Conservation (phyloP, 2,797 vertebrate genomes). For the Nasua narica region DNA sequence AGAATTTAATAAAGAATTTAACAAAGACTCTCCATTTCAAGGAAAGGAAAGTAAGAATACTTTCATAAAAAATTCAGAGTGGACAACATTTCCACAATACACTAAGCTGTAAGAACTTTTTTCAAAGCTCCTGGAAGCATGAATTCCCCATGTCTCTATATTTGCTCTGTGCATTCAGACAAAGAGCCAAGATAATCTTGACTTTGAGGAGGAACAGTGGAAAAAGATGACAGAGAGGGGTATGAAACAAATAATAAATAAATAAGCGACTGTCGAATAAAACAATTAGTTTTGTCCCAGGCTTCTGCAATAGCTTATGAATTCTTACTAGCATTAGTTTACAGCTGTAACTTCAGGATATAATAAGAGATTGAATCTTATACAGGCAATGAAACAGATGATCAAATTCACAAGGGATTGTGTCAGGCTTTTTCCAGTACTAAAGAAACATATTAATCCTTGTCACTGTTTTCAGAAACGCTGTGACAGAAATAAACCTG, state of each 20-base stretch:
- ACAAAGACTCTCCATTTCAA: neutral
- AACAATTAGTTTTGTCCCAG: constrained; percentile 83
- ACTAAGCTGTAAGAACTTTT: constrained; percentile 30
- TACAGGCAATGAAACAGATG: constrained; percentile 87
- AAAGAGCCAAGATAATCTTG: constrained; percentile 74
- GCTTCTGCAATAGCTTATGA: constrained; percentile 78
- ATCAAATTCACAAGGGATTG: constrained; percentile 89
- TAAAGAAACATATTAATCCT: constrained; percentile 88
- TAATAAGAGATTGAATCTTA: constrained; percentile 87
- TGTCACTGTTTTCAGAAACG: constrained; percentile 89
- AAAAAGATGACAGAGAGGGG: constrained; percentile 56
- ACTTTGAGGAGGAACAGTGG: constrained; percentile 71
- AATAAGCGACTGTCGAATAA: constrained; percentile 83
- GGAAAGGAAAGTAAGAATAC: neutral
- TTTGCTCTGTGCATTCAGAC: constrained; percentile 43
- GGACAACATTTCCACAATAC: neutral
- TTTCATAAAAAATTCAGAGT: neutral
- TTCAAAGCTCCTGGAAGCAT: neutral
- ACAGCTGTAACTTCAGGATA: constrained; percentile 87
- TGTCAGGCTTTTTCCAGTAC: constrained; percentile 87
- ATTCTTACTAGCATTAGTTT: constrained; percentile 84
- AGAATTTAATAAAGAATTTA: neutral
- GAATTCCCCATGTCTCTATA: neutral
- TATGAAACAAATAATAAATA: constrained; percentile 83
- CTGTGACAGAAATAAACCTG: constrained; percentile 90